Percentiles rank a stretch among this genome's conserved stretches.
Conservation (phyloP, 1,140 invertebrate genomes). For the Epicauta chinensis region DNA sequence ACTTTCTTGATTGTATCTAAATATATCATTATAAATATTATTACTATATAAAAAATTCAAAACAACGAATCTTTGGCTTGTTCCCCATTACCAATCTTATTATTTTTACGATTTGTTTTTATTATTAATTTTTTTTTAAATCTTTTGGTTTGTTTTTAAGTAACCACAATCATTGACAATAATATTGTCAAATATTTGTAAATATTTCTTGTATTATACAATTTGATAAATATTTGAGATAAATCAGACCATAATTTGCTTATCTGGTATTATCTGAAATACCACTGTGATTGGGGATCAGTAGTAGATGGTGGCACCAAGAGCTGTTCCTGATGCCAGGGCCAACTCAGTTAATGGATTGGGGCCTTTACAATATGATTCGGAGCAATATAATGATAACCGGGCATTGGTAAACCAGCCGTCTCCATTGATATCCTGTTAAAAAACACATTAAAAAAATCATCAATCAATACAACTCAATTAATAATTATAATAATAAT, state of each 20-base stretch:
- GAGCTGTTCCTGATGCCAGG: slow-evolving; percentile 32
- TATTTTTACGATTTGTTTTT: slow-evolving; percentile 16
- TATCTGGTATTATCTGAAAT: slow-evolving; percentile 34
- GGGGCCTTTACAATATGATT: slow-evolving; percentile 88
- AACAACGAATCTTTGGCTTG: slow-evolving; percentile 60
- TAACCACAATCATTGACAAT: slow-evolving; percentile 22
- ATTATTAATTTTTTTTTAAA: slow-evolving; percentile 25
- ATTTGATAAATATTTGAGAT: slow-evolving; percentile 21
- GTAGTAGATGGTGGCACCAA: slow-evolving; percentile 21
- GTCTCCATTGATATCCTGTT: slow-evolving; percentile 89
- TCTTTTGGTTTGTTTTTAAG: no score
- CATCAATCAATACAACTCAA: not conserved
- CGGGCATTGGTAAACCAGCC: slow-evolving; percentile 77
- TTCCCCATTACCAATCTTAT: slow-evolving; percentile 47
- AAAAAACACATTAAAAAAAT: slow-evolving; percentile 43
- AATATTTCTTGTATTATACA: slow-evolving; percentile 23
- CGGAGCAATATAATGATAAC: slow-evolving; percentile 85
- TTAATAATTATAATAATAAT: not conserved
- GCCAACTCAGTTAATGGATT: slow-evolving; percentile 60
- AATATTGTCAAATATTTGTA: slow-evolving; percentile 28
- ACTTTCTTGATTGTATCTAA: slow-evolving; percentile 33
- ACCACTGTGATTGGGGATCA: slow-evolving; percentile 33
- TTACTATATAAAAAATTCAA: slow-evolving; percentile 48
- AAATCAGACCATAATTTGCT: slow-evolving; percentile 28
- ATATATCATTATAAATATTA: slow-evolving; percentile 19